A percentile compares a stretch with the other conserved stretches of the same genome.
Conservation (phyloP, 2,113 vertebrate species). For the Electrona antarctica region DNA sequence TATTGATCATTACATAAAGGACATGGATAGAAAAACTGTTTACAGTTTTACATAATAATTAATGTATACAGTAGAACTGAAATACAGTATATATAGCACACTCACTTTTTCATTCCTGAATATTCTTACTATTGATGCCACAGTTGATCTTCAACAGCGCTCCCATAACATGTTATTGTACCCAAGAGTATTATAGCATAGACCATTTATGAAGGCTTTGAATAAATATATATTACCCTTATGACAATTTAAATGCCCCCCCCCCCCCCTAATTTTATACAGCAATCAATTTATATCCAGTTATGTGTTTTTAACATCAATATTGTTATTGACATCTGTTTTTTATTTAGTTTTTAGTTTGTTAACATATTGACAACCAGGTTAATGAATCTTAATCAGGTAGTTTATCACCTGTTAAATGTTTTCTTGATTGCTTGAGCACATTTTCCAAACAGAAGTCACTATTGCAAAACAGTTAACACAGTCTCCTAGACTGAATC, state of each 20-base stretch:
- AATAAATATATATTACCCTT: constrained; percentile 39
- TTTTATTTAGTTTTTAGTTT: constrained; percentile 66
- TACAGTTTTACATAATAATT: too few species aligned
- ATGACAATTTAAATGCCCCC: constrained; percentile 59
- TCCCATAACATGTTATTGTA: constrained; percentile 38
- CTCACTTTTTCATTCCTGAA: too few species aligned
- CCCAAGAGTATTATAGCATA: constrained; percentile 55
- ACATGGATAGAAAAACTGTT: too few species aligned
- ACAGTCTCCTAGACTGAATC: too few species aligned
- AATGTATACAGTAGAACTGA: too few species aligned
- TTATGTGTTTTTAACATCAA: constrained; percentile 28
- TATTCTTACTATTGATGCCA: too few species aligned
- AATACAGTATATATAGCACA: too few species aligned
- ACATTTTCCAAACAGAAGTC: too few species aligned
- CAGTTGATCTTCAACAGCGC: too few species aligned
- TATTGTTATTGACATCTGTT: constrained; percentile 14
- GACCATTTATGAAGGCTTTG: constrained; percentile 50
- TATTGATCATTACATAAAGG: too few species aligned
- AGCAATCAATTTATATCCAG: not conserved
- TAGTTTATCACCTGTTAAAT: constrained; percentile 37
- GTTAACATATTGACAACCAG: constrained; percentile 40
- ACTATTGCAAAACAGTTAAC: too few species aligned
- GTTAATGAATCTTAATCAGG: constrained; percentile 58
- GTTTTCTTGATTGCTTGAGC: too few species aligned
- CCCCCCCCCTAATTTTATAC: not conserved